These are phyloP conservation scores for Hippocampus barbouri DNA, from an alignment of 2,113 vertebrate species.

Conservation along the genomic window DNA sequence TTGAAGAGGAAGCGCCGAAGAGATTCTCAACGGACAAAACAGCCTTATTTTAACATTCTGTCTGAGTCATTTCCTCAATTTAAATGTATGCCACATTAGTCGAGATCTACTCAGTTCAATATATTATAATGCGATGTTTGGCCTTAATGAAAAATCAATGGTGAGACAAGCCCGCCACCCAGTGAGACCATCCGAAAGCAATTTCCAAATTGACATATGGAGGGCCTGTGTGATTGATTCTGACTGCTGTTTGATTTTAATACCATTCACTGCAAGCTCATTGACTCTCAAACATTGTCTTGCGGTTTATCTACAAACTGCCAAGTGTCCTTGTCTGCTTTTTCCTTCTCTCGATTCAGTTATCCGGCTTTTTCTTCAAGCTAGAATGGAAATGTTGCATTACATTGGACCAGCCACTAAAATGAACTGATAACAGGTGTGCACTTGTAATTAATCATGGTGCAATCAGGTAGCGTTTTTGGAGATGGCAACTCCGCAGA, in stretches of 20 bases:
- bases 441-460: conserved; percentile 26
- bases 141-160: conserved; percentile 77
- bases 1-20: not conserved
- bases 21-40: not conserved
- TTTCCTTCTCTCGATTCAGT: conserved; percentile 27
- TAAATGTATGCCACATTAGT: conserved; percentile 66
- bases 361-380: not conserved
- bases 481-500: not conserved
- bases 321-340: conserved; percentile 52
- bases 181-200: conserved; percentile 68
- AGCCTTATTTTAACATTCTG: conserved; percentile 13
- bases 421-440: conserved; percentile 26
- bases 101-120: conserved; percentile 62
- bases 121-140: conserved; percentile 72
- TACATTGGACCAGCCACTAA: conserved; percentile 22
- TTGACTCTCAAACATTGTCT: conserved; percentile 66
- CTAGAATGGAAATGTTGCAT: conserved; percentile 7
- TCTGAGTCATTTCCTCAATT: conserved; percentile 51
- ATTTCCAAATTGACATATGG: conserved; percentile 73
- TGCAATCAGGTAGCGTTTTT: conserved; percentile 11
- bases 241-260: conserved; percentile 70
- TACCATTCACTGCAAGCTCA: conserved; percentile 66
- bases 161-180: conserved; percentile 64
- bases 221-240: conserved; percentile 71
- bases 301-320: conserved; percentile 68